Base-by-base conservation (phyloP, 2,797 vertebrate species). In the Channallabes apus region DNA sequence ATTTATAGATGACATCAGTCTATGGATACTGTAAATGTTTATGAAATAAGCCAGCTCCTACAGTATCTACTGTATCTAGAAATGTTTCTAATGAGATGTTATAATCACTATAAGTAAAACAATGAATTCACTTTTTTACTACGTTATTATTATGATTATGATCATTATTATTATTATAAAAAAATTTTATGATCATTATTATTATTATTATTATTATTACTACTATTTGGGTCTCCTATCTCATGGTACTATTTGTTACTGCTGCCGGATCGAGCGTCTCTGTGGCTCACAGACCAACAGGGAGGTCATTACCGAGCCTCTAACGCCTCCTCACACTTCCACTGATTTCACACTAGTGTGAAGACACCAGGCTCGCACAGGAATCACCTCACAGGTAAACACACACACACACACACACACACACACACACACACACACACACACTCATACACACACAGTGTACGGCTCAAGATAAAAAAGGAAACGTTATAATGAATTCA, bases 261-360 rank as follows among this genome's bases (percentile, higher is more conserved):
- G 58, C 51, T 51, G 85, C 51, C 3, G 22, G 35, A 20, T 80
- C 65, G 51, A 84, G n/a, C 17, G 85, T 82, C 77, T 59, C 59
- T 15, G 78, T 35, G 82, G 83, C n/a, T 84, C 22, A 22, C 24
- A 12, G 27, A 82, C 85, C 82, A 80, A 80, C 20, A 41, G 87
- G 86, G 87, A 89, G 64, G 75, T 85, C 82, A 83, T 88, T 87
- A 89, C 56, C 9, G 69, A 56, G 84, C 51, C 86, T 54, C n/a
- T 29, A 82, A 69, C 64, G 58, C 78, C 69, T 80, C 67, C 84
- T 86, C 86, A 69, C 79, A 86, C 86, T 62, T 64, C 12, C 29
- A 80, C 82, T 54, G 61, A 69, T n/a, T 80, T 84, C 59, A 87
- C 68, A 68, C 11, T 8, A 38, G 82, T 46, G 77, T 61, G 86